Evolutionary conservation across 2,113 vertebrate species (phyloP).

Genomic region (Chaetura pelagica): DNA sequence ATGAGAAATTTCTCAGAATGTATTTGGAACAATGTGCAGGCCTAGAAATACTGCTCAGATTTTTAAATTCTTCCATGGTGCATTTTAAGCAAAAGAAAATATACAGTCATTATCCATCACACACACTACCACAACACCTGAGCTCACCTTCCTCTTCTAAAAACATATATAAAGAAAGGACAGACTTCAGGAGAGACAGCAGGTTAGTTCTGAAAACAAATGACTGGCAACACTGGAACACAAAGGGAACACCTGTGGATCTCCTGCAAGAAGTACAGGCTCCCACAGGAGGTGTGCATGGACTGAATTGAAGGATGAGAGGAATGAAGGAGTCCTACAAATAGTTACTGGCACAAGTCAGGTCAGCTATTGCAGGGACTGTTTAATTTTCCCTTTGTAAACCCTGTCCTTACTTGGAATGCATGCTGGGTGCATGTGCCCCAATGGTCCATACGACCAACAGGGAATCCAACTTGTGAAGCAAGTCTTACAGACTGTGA

Average conservation of each 20-base stretch:
- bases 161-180: background rate
- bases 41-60: background rate
- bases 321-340: background rate
- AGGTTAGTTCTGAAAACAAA: background rate
- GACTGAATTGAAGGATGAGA: background rate
- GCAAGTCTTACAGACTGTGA: background rate
- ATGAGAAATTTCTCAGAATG: background rate
- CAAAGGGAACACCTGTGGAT: background rate
- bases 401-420: rapidly evolving
- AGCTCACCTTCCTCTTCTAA: background rate
- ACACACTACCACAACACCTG: background rate
- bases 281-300: rapidly evolving
- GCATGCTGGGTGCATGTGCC: rapidly evolving
- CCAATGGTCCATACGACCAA: rapidly evolving
- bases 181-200: background rate
- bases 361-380: background rate
- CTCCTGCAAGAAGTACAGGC: background rate
- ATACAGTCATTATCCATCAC: background rate
- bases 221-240: rapidly evolving
- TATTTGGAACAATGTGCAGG: background rate
- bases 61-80: background rate
- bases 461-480: rapidly evolving
- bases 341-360: background rate
- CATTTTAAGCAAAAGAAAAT: background rate
- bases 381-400: background rate